These are phyloP conservation scores for Odontothrips loti DNA, from an alignment of 2,888 invertebrate genomes.

Conservation along the genomic window DNA sequence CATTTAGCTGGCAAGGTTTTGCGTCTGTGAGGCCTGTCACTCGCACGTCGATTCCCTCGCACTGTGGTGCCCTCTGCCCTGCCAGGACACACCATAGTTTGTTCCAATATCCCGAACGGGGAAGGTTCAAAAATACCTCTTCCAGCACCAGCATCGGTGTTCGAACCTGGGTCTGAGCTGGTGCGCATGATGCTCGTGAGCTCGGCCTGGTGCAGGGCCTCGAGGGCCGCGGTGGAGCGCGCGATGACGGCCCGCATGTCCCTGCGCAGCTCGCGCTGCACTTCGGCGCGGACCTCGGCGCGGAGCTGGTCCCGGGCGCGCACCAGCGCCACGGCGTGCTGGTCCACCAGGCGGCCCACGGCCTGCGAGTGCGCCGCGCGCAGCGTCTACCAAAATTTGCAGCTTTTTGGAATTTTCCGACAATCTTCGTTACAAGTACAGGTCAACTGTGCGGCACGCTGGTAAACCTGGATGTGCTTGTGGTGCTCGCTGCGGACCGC, in stretches of 20 bases:
- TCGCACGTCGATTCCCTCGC: not conserved
- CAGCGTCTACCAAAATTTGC: not conserved
- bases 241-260: slow-evolving; percentile 13
- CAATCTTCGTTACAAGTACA: too few species aligned
- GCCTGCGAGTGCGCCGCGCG: not conserved
- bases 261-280: slow-evolving; percentile 19
- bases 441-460: too few species aligned
- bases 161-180: not conserved
- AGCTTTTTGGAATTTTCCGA: too few species aligned
- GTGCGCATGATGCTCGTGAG: not conserved
- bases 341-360: slow-evolving; percentile 27
- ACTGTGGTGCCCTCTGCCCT: slow-evolving; percentile 4
- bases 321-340: slow-evolving; percentile 28
- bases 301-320: slow-evolving; percentile 29
- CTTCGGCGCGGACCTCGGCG: slow-evolving; percentile 29
- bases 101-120: not conserved
- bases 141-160: not conserved
- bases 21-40: not conserved
- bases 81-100: not conserved
- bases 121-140: not conserved
- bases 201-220: slow-evolving; percentile 23
- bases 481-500: not conserved
- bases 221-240: not conserved
- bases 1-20: not conserved
- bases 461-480: not conserved